Evolutionary conservation across 2,888 invertebrate genomes (phyloP), one percentile per base, ranked within the genome.

Genomic region (Cheiracanthium punctorium): DNA sequence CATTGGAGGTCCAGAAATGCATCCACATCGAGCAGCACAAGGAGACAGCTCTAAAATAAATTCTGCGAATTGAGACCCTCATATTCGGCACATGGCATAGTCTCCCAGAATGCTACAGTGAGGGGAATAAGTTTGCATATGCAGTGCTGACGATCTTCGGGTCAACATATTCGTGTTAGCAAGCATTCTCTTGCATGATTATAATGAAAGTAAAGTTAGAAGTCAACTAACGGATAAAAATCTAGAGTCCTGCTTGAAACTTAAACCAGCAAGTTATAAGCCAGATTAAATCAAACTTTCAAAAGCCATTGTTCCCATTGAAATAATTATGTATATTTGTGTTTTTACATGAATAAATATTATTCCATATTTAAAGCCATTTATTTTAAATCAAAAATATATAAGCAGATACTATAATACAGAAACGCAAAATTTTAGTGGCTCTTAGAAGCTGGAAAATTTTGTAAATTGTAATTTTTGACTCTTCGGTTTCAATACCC

Each of bases 131-230:
- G 24, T 71, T 72, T 1, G 43, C 41, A 72, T 70, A n/a, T 43
- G 24, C 1, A 73, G 73, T 73, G 58, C 48, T 52, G 73, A 73
- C 73, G 30, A 73, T 73, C 58, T 52, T 73, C 52, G 52, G 73
- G 1, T 52, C 32, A 32, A 73, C 52, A 73, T 52, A 73, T 20
- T 69, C 33, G n/a, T 69, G 8, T 0, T 5, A 65, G 29, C 65
- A 20, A 65, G 65, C 65, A 14, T 65, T 65, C 65, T 24, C 65
- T 65, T 24, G 65, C 65, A 0, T 65, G 65, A 28, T 24, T 65
- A 65, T 65, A 28, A 65, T 65, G 28, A 65, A 65, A 65, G 37
- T 37, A 37, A 37, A 65, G 65, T 65, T 7, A 65, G 65, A 0
- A 65, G 28, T 28, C 65, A 65, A 65, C 65, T 65, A 5, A 65